Evolutionary conservation across 1,140 invertebrate species (phyloP).

Genomic region (Tigriopus japonicus): DNA sequence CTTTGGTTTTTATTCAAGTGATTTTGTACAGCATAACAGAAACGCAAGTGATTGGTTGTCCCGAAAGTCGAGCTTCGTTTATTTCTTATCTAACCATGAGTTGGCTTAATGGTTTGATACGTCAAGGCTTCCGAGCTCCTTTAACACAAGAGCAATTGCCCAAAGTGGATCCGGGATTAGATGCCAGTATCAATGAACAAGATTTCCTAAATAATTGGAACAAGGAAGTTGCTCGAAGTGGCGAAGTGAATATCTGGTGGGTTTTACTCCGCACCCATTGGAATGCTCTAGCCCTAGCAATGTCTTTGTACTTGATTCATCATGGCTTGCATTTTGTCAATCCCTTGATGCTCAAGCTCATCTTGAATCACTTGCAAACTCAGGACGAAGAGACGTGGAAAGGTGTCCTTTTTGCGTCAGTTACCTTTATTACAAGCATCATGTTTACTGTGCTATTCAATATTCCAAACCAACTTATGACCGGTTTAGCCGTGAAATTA

Average conservation of each 20-base stretch:
- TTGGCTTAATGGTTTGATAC: slow-evolving; percentile 71
- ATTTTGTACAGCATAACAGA: background rate
- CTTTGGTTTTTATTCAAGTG: background rate
- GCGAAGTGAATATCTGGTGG: background rate
- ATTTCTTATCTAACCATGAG: slow-evolving; percentile 66
- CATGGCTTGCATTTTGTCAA: background rate
- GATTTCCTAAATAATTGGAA: too few relatives aligned
- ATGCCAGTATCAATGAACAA: too few relatives aligned
- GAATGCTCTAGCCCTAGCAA: background rate
- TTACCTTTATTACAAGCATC: slow-evolving; percentile 30
- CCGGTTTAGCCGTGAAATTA: slow-evolving; percentile 31
- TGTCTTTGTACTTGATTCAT: slow-evolving; percentile 19
- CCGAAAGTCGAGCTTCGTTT: slow-evolving; percentile 64
- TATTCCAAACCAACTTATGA: slow-evolving; percentile 26
- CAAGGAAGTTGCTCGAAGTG: too few relatives aligned
- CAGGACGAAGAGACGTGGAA: slow-evolving; percentile 14
- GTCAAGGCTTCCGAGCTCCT: slow-evolving; percentile 58
- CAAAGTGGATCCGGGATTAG: slow-evolving; percentile 63
- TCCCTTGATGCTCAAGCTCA: slow-evolving; percentile 8
- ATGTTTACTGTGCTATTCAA: slow-evolving; percentile 30
- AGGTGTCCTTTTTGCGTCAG: slow-evolving; percentile 26
- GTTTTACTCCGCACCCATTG: background rate
- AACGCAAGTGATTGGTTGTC: slow-evolving; percentile 51
- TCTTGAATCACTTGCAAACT: slow-evolving; percentile 13
- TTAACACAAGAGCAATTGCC: slow-evolving; percentile 63